phyloP scores from a whole-genome alignment of 2,113 vertebrate genomes.

The Sylvilagus bachmani region DNA sequence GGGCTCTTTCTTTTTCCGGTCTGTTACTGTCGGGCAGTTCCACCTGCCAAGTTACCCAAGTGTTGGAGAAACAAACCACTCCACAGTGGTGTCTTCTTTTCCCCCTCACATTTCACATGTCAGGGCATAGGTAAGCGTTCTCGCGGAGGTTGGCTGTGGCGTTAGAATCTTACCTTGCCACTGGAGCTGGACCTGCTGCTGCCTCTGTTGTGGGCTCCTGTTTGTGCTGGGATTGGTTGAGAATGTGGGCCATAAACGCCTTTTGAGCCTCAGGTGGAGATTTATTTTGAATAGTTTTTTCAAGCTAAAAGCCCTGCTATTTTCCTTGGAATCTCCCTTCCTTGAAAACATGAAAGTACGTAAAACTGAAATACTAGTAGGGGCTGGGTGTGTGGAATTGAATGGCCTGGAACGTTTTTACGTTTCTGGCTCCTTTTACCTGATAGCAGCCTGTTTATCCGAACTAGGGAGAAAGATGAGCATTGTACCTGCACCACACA shows the following conservation, averaged over 20 bases:
- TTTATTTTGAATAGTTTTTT: conserved; percentile 5
- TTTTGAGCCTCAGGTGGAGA: background rate
- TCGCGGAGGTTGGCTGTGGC: background rate
- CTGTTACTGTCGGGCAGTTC: background rate
- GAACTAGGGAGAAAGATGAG: background rate
- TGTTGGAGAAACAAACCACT: background rate
- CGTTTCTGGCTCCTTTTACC: background rate
- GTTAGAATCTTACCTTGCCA: background rate
- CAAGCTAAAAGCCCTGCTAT: background rate
- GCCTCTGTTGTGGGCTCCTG: background rate
- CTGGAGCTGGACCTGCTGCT: background rate
- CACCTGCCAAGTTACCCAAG: background rate
- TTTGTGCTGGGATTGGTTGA: conserved; percentile 21
- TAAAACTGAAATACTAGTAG: background rate
- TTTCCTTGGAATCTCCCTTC: background rate
- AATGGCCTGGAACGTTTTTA: background rate
- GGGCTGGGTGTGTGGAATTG: background rate
- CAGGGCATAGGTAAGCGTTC: background rate
- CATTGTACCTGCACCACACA: background rate
- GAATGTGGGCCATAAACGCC: background rate
- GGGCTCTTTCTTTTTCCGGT: background rate
- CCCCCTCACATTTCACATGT: background rate
- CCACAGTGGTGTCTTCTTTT: background rate
- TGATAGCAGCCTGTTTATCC: conserved; percentile 20
- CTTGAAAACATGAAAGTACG: background rate